Base-by-base conservation (phyloP, 2,888 invertebrate genomes). In the Augiades crinisus region DNA sequence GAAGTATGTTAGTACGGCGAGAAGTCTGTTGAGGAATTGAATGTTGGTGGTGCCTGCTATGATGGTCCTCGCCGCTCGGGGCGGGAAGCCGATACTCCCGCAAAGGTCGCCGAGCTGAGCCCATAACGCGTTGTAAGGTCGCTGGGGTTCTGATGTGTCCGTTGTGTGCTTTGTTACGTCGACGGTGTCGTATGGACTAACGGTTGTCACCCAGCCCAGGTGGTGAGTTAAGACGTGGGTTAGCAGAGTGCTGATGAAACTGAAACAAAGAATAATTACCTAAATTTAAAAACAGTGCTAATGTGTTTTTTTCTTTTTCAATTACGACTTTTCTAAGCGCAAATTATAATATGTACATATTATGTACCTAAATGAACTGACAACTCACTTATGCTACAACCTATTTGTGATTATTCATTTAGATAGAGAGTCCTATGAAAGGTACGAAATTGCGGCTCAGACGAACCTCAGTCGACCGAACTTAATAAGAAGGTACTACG, bases 201-300 rank as follows among this genome's bases (percentile, higher is more conserved):
- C 94, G 0, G 96, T 96, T 21, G 95, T 92, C 50, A 97, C 96
- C 98, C 98, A 98, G 12, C 97, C 97, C 30, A 98, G 91, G 75
- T 98, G 98, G 78, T 97, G 94, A 0, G 97, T 97, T 46, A 98
- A 85, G 38, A 97, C 94, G 56, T 96, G 96, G 4, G 97, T 98
- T 45, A 98, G 78, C 57, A 98, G 91, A 13, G 96, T 96, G 77
- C 97, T 97, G 69, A 98, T 92, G 81, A 98, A 98, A 85, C 98
- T 98, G 91, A 57, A 93, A 92, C 63, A 65, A n/a, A n/a, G n/a
- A n/a, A 67, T 60, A 57, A 59, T 51, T 22, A 14, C 37, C 5
- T 34, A 17, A n/a, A 24, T 10, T 24, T 41, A 12, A 30, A 12
- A 2, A 30, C n/a, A n/a, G n/a, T n/a, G n/a, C n/a, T n/a, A n/a